Evolutionary conservation across 2,797 vertebrate genomes (phyloP).

Genomic region (Phataginus tricuspis): DNA sequence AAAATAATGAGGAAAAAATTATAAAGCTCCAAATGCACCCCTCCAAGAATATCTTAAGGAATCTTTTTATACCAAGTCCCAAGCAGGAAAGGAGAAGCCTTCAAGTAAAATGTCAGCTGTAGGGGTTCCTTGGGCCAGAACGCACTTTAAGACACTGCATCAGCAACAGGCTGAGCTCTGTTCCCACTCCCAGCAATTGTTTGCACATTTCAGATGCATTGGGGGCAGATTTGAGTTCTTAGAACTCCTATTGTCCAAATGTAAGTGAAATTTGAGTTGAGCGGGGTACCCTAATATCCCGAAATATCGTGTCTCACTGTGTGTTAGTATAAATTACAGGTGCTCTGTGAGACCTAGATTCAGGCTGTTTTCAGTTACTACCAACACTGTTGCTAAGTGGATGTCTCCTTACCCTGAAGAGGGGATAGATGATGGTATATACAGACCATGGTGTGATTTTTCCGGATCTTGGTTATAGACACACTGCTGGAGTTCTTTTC

Average conservation of each 20-base stretch:
- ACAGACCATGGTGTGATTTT: not conserved
- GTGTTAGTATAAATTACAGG: not conserved
- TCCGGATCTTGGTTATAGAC: not conserved
- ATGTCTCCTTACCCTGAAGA: not conserved
- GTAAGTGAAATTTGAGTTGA: not conserved
- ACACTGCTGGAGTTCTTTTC: not conserved
- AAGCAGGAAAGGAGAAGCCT: conserved; percentile 8
- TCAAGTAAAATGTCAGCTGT: not conserved
- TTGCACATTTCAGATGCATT: not conserved
- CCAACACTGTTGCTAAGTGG: not conserved
- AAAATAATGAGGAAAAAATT: not conserved
- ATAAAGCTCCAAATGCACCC: not conserved
- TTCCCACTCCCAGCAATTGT: not conserved
- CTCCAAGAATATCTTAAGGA: conserved; percentile 48
- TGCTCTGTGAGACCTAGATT: not conserved
- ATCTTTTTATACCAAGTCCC: conserved; percentile 50
- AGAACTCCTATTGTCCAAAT: not conserved
- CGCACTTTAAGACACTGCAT: not conserved
- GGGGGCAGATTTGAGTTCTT: not conserved
- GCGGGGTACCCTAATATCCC: not conserved
- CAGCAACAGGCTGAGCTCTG: too few relatives aligned
- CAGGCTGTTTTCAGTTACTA: not conserved
- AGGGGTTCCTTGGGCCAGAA: not conserved
- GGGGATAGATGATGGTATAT: not conserved
- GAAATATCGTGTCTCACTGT: not conserved